These are phyloP conservation scores for Apis florea DNA, from an alignment of 1,140 invertebrate genomes.

Conservation along the genomic window DNA sequence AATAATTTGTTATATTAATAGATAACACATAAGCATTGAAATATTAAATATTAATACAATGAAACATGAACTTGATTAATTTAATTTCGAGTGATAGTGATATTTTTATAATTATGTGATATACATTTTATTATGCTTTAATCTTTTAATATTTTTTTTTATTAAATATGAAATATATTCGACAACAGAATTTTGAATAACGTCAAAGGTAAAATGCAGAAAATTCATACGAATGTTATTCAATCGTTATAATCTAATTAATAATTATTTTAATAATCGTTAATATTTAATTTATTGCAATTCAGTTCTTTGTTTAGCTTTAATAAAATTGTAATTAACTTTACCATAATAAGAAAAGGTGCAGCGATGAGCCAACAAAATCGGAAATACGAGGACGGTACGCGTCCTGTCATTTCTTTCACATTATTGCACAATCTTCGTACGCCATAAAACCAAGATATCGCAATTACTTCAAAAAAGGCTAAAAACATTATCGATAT, in stretches of 20 bases:
- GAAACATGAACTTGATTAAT: background rate
- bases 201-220: background rate
- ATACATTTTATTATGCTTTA: no score
- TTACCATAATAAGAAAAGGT: constrained; percentile 90
- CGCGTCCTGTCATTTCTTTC: constrained; percentile 91
- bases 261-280: background rate
- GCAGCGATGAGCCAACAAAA: constrained; percentile 92
- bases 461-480: constrained; percentile 94
- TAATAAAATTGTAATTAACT: constrained; percentile 49
- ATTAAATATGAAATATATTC: background rate
- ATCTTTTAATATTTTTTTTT: background rate
- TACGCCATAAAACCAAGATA: constrained; percentile 96
- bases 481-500: constrained; percentile 95
- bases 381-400: constrained; percentile 90
- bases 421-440: constrained; percentile 89
- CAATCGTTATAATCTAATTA: background rate
- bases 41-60: no score
- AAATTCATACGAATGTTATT: background rate
- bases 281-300: background rate
- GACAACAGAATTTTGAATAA: background rate
- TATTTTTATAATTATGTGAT: no score
- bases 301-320: background rate
- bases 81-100: background rate
- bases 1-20: background rate
- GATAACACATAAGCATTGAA: background rate